A percentile compares a stretch with the other conserved stretches of the same genome.
phyloP scores from a whole-genome alignment of 2,113 vertebrate genomes.

The Oncorhynchus keta region DNA sequence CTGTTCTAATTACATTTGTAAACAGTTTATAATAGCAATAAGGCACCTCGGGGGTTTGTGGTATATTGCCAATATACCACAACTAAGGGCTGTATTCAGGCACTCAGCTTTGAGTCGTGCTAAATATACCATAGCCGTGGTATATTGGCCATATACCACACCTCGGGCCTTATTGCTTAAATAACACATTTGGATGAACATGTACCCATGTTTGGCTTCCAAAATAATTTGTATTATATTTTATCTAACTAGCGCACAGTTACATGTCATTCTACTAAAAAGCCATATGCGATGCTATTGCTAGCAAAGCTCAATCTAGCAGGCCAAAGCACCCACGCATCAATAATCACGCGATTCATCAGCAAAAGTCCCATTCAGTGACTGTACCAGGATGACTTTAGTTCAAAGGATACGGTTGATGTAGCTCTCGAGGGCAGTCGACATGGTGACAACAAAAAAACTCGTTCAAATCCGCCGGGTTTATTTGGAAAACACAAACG shows the following conservation, averaged over 20 bases:
- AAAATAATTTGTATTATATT: too few species aligned
- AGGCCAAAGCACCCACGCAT: conserved; percentile 11
- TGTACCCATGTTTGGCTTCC: too few species aligned
- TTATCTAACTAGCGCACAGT: background rate
- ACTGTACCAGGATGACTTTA: background rate
- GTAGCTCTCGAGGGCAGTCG: conserved; percentile 79
- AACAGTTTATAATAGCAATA: too few species aligned
- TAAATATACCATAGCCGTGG: too few species aligned
- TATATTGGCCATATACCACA: too few species aligned
- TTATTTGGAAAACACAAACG: background rate
- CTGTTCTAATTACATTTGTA: too few species aligned
- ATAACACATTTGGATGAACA: too few species aligned
- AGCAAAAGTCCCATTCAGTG: background rate
- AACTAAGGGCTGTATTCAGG: too few species aligned
- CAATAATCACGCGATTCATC: background rate
- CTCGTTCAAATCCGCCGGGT: conserved; percentile 3
- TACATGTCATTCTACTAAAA: background rate
- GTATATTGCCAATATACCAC: too few species aligned
- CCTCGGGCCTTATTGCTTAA: too few species aligned
- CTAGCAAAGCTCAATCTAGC: conserved; percentile 27
- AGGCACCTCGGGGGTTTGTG: too few species aligned
- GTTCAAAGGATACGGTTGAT: conserved; percentile 78
- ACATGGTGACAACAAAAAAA: conserved; percentile 55
- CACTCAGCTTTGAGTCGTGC: too few species aligned
- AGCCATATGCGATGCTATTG: background rate